These are phyloP conservation scores for Drosophila formosana DNA, from an alignment of 2,888 invertebrate species.

Conservation along the genomic window DNA sequence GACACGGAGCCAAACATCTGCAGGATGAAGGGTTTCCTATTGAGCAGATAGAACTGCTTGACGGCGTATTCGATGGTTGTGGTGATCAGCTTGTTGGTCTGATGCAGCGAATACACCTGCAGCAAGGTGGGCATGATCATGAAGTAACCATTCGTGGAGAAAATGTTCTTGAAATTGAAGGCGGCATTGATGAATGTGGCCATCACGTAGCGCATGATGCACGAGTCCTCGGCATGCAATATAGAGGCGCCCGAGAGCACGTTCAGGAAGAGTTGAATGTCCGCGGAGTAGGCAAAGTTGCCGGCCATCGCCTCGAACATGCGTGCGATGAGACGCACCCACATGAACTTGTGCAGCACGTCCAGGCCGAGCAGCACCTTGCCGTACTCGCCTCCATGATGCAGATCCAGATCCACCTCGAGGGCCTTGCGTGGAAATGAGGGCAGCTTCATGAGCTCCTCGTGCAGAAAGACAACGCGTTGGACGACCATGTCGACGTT, in stretches of 20 bases:
- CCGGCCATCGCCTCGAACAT: slow-evolving; percentile 99
- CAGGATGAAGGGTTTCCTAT: slow-evolving; percentile 98
- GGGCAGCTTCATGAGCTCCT: slow-evolving; percentile 98
- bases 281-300: slow-evolving; percentile 98
- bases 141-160: slow-evolving; percentile 98
- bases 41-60: slow-evolving; percentile 98
- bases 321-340: slow-evolving; percentile 97
- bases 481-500: slow-evolving; percentile 98
- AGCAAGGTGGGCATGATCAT: slow-evolving; percentile 98
- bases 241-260: slow-evolving; percentile 98
- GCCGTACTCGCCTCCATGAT: slow-evolving; percentile 95
- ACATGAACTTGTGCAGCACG: slow-evolving; percentile 99
- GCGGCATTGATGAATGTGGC: slow-evolving; percentile 99
- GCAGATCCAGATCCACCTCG: slow-evolving; percentile 97
- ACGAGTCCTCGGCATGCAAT: slow-evolving; percentile 98
- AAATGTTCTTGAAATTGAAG: slow-evolving; percentile 99
- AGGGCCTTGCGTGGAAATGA: slow-evolving; percentile 99
- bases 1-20: slow-evolving; percentile 99
- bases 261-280: slow-evolving; percentile 98
- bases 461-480: slow-evolving; percentile 98
- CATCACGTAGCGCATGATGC: slow-evolving; percentile 97
- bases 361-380: slow-evolving; percentile 96
- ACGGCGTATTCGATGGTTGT: slow-evolving; percentile 99
- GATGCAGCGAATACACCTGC: slow-evolving; percentile 98
- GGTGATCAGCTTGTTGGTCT: slow-evolving; percentile 97